phyloP scores from a whole-genome alignment of 2,888 invertebrate genomes.

The Sepiola atlantica region DNA sequence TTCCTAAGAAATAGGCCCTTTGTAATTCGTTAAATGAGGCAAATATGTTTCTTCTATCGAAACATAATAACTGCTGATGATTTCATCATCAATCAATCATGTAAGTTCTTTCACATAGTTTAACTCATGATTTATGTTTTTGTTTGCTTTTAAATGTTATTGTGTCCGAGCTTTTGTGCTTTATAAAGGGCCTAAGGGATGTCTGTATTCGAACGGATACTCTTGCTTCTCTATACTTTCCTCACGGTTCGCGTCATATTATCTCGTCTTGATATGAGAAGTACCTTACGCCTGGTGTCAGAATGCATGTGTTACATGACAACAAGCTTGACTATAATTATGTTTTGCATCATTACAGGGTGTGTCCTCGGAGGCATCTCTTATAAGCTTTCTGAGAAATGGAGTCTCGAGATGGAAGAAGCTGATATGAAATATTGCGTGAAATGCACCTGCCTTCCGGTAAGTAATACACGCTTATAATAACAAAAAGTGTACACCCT shows the following conservation, averaged over 20 bases:
- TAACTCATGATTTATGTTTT: too few species aligned
- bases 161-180: too few species aligned
- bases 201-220: neutral
- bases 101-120: too few species aligned
- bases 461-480: neutral
- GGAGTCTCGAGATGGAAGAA: constrained; percentile 46
- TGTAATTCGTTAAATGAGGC: too few species aligned
- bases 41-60: too few species aligned
- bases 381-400: constrained; percentile 36
- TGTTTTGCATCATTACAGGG: neutral
- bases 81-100: too few species aligned
- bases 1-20: too few species aligned
- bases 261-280: neutral
- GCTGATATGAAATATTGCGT: constrained; percentile 37
- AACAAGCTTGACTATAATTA: neutral
- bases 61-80: too few species aligned
- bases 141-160: too few species aligned
- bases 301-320: neutral
- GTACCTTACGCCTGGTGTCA: neutral
- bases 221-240: neutral
- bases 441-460: constrained; percentile 37
- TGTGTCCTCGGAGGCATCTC: constrained; percentile 38
- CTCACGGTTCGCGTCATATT: neutral
- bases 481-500: too few species aligned
- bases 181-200: too few species aligned